Evolutionary conservation across 2,797 vertebrate genomes (phyloP), one percentile per base, ranked within the genome.

Genomic region (Anguilla marmorata): DNA sequence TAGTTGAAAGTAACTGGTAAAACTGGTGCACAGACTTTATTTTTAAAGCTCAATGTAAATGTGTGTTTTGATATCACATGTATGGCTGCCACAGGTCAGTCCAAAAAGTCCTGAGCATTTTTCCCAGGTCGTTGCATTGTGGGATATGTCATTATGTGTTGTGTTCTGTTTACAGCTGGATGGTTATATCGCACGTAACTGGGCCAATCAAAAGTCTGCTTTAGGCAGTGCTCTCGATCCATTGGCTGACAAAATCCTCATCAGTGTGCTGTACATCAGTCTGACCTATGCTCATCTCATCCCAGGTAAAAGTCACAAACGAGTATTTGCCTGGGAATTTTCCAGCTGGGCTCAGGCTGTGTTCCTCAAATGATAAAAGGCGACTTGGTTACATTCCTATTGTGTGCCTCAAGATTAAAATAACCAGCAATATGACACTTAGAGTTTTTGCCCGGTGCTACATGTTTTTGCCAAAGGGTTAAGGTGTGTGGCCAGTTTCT

Each of bases 151-250:
- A 52, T 50, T 19, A 16, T 66, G 27, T 85, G 41, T 66, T 86
- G 50, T 30, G 21, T 86, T 89, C 48, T 84, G 19, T 93, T 92
- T 93, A 90, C 93, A 99, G 99, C 87, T 99, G 95, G 99, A 99
- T 56, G 98, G 98, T 87, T 99, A 97, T 93, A 99, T 99, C 86
- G 99, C 98, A 90, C 96, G 98, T 89, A 99, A 97, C 72, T 99
- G 99, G 98, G 97, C 97, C 90, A 98, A 94, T 92, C 99, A 99
- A 92, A 99, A 99, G 92, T 99, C 98, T 0, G 98, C 96, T 2
- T 88, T 99, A 95, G 99, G 99, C 93, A 99, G 99, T 82, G 98
- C 98, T 92, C 97, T 99, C 1, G 99, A 99, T 93, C 99, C 99
- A 27, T 90, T 99, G 94, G 99, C 99, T 72, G 99, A 99, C 94